Evolutionary conservation across 2,888 invertebrate species (phyloP).

Genomic region (Invenusta paracnida): DNA sequence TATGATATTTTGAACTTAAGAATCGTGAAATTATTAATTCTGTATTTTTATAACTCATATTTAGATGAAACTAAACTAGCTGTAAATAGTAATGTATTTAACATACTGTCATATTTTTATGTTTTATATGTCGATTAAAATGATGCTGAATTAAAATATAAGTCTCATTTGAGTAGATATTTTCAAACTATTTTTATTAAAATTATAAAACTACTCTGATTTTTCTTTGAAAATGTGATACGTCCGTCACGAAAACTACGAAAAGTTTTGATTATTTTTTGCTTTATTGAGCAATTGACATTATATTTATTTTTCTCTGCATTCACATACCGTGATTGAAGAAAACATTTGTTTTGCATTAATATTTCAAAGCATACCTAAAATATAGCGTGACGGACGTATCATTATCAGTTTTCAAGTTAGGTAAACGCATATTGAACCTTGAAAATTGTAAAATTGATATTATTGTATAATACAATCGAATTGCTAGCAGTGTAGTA

Average conservation of each 20-base stretch:
- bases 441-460: too few species aligned
- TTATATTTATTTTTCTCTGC: conserved; percentile 21
- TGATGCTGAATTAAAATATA: conserved; percentile 4
- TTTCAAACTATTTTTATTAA: conserved; percentile 25
- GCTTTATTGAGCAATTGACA: conserved; percentile 25
- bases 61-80: conserved; percentile 17
- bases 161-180: conserved; percentile 21
- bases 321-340: conserved; percentile 12
- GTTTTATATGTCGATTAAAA: conserved; percentile 23
- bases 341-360: background rate
- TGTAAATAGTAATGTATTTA: conserved; percentile 25
- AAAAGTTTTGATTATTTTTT: conserved; percentile 26
- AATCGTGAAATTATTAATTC: conserved; percentile 13
- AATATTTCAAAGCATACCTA: background rate
- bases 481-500: too few species aligned
- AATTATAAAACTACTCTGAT: conserved; percentile 23
- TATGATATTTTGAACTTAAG: conserved; percentile 23
- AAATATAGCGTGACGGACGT: background rate
- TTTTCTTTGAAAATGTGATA: conserved; percentile 22
- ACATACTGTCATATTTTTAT: conserved; percentile 17
- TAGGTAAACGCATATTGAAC: too few species aligned
- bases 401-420: too few species aligned
- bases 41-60: conserved; percentile 17
- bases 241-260: conserved; percentile 7
- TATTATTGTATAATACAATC: too few species aligned